Evolutionary conservation across 2,888 invertebrate species (phyloP), one percentile per base, ranked within the genome.

Genomic region (Drosophila tripunctata): DNA sequence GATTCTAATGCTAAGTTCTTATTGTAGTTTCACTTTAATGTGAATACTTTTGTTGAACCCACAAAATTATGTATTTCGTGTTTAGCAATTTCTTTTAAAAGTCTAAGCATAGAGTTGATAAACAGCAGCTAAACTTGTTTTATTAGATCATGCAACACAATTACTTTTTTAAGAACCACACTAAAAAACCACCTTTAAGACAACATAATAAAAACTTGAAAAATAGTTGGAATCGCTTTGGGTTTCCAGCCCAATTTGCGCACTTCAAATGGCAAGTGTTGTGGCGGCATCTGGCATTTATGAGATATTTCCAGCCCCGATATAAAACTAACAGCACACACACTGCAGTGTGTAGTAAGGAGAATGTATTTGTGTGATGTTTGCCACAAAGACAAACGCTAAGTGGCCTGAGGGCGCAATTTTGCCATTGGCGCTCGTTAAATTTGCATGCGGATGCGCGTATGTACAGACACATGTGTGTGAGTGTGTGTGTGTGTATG

Each of bases 401-500:
- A 79, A 86, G 80, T 83, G 87, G 80, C 81, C 66, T 68, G 50
- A 60, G 62, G 78, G 76, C 73, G 65, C 61, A 68, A 75, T 85
- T 85, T 75, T 40, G 69, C 80, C 67, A 79, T 79, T 88, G 88
- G 67, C 67, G 69, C 87, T 88, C 80, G 88, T 82, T 88, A 88
- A 88, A 86, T 88, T 82, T 88, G 74, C 88, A 86, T 83, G 58
- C 65, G 87, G 74, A 75, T 71, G 56, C 68, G 61, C 45, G 44
- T 15, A 15, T 24, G 10, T 38, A 44, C 44, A 51, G 21, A 31
- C 15, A 24, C 24, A 10, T 27, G 6, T 36, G 6, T 31, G 5
- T 17, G 12, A 1, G 24, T 44, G 8, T 7, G 43, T 43, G 7
- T 24, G 2, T 24, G 8, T 45, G 12, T 22, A 22, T 10, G 44